A percentile compares a stretch with the other conserved stretches of the same genome.
phyloP scores from a whole-genome alignment of 1,140 invertebrate species.

The Gryon sp. region DNA sequence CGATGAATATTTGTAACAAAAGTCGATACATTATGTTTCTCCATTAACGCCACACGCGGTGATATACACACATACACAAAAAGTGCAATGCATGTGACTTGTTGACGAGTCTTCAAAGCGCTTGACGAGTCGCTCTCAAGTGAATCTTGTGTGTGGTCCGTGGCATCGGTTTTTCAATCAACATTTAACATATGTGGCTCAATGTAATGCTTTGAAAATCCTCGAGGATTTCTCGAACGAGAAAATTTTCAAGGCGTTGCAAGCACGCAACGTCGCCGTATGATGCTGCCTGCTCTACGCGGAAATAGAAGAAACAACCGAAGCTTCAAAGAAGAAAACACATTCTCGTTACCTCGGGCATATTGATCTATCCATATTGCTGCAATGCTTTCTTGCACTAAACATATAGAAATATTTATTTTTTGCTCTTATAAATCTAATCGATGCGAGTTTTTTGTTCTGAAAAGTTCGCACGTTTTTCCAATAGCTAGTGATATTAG shows the following conservation, averaged over 20 bases:
- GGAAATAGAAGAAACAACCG: constrained; percentile 17
- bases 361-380: constrained; percentile 19
- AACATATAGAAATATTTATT: constrained; percentile 45
- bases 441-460: constrained; percentile 33
- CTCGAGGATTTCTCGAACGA: constrained; percentile 22
- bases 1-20: constrained; percentile 30
- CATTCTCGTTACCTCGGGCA: constrained; percentile 28
- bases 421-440: constrained; percentile 49
- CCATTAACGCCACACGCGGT: too few species aligned
- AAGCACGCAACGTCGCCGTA: constrained; percentile 3
- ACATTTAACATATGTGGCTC: constrained; percentile 33
- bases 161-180: constrained; percentile 40
- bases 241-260: constrained; percentile 9
- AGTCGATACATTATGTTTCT: constrained; percentile 18
- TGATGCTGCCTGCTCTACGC: not conserved
- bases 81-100: constrained; percentile 7
- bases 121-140: constrained; percentile 14
- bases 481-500: too few species aligned
- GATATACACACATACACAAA: too few species aligned
- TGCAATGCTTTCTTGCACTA: constrained; percentile 10
- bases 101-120: constrained; percentile 33
- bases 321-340: constrained; percentile 45
- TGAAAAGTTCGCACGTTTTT: constrained; percentile 9
- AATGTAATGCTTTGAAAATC: constrained; percentile 45
- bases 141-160: constrained; percentile 23